Evolutionary conservation across 2,888 invertebrate genomes (phyloP).

Genomic region (Drosophila robusta): DNA sequence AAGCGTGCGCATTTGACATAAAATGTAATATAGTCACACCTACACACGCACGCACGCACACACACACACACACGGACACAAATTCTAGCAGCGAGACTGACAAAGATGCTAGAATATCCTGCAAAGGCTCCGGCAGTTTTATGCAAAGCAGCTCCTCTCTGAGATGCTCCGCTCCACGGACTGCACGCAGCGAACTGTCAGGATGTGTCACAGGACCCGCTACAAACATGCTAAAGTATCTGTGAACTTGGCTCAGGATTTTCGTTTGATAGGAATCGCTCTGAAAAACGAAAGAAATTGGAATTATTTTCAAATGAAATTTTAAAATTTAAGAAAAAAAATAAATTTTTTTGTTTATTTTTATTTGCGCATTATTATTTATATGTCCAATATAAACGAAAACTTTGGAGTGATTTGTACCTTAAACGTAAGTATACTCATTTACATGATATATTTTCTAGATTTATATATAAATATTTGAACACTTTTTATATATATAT

Average conservation of each 20-base stretch:
- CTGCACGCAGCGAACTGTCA: neutral
- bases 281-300: too few relatives aligned
- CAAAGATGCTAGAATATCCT: conserved; percentile 39
- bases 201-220: neutral
- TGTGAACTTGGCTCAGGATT: neutral
- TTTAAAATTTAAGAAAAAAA: neutral
- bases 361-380: too few relatives aligned
- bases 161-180: conserved; percentile 16
- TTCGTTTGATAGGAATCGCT: too few relatives aligned
- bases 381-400: too few relatives aligned
- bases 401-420: neutral
- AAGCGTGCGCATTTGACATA: conserved; percentile 78
- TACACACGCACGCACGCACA: conserved; percentile 34
- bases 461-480: too few relatives aligned
- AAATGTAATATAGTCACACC: conserved; percentile 78
- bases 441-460: too few relatives aligned
- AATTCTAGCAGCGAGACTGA: conserved; percentile 16
- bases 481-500: too few relatives aligned
- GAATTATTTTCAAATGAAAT: too few relatives aligned
- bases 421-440: too few relatives aligned
- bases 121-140: conserved; percentile 36
- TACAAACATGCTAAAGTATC: neutral
- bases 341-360: too few relatives aligned
- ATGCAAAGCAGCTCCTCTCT: conserved; percentile 52
- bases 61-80: conserved; percentile 19